Evolutionary conservation across 2,113 vertebrate species (phyloP).

Genomic region (Zapornia atra): DNA sequence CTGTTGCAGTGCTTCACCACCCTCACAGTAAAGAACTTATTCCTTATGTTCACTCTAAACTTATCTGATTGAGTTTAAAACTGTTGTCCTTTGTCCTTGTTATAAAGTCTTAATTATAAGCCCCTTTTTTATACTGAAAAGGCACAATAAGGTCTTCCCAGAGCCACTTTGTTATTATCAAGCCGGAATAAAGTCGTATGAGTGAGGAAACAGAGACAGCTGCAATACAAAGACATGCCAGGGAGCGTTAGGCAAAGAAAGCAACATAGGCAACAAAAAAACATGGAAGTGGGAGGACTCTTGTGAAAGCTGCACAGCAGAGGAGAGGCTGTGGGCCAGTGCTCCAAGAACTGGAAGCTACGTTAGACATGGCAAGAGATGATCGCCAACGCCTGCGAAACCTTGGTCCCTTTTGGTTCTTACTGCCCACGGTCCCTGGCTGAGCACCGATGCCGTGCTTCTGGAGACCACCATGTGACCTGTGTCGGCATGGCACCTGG

Average conservation of each 20-base stretch:
- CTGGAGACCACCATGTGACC: not conserved
- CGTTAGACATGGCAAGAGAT: too few species aligned
- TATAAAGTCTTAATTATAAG: not conserved
- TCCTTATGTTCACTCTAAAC: accelerated
- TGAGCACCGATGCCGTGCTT: accelerated
- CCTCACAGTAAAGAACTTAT: accelerated
- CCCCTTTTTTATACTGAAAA: not conserved
- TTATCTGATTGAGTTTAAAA: not conserved
- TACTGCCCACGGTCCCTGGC: accelerated
- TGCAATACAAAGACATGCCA: accelerated
- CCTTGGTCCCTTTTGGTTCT: not conserved
- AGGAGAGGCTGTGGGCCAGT: not conserved
- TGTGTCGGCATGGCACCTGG: accelerated
- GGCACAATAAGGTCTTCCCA: not conserved
- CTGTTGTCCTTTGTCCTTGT: not conserved
- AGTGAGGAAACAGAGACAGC: not conserved
- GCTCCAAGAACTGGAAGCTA: accelerated
- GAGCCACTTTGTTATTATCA: not conserved
- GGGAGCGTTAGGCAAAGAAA: accelerated
- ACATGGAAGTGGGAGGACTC: accelerated
- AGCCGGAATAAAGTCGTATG: not conserved
- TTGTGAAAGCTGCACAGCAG: not conserved
- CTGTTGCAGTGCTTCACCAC: not conserved
- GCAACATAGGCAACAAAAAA: not conserved
- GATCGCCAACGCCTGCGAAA: too few species aligned